These are phyloP conservation scores for Drosophila nannoptera DNA, from an alignment of 1,140 invertebrate genomes.

Conservation along the genomic window DNA sequence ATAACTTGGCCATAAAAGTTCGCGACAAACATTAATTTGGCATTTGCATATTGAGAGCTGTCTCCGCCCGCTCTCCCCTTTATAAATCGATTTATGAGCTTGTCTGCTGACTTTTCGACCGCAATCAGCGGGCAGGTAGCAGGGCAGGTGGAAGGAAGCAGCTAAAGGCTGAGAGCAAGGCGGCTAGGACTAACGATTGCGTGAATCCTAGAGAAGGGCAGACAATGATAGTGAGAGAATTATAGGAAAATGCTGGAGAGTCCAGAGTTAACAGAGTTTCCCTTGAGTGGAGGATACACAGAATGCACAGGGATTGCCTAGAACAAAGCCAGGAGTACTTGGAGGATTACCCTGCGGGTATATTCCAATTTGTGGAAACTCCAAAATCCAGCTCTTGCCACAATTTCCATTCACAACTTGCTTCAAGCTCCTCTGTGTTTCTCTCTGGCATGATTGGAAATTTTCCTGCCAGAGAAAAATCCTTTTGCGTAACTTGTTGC, in stretches of 20 bases:
- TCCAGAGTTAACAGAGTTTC: neutral
- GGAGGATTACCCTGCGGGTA: too few species aligned
- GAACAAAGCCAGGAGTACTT: neutral
- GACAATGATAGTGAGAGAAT: too few species aligned
- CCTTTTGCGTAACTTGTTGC: constrained; percentile 57
- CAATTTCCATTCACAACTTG: neutral
- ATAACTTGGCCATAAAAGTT: constrained; percentile 65
- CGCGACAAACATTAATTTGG: constrained; percentile 63
- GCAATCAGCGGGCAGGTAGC: constrained; percentile 50
- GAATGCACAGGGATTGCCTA: neutral
- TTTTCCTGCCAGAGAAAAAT: neutral
- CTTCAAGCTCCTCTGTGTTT: neutral
- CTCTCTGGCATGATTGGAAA: neutral
- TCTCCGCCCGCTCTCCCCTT: neutral
- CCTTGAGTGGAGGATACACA: neutral
- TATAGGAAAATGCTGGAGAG: too few species aligned
- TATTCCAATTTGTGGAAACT: too few species aligned
- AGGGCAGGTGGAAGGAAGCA: neutral
- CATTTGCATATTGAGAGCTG: constrained; percentile 53
- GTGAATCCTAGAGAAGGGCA: too few species aligned
- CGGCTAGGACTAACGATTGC: constrained; percentile 42
- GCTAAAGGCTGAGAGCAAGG: neutral
- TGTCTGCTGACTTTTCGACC: constrained; percentile 59
- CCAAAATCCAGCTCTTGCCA: neutral
- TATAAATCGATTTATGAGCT: constrained; percentile 66